Evolutionary conservation across 64 coral and sea anemone species (phyloP).

Genomic region (Montipora capricornis): DNA sequence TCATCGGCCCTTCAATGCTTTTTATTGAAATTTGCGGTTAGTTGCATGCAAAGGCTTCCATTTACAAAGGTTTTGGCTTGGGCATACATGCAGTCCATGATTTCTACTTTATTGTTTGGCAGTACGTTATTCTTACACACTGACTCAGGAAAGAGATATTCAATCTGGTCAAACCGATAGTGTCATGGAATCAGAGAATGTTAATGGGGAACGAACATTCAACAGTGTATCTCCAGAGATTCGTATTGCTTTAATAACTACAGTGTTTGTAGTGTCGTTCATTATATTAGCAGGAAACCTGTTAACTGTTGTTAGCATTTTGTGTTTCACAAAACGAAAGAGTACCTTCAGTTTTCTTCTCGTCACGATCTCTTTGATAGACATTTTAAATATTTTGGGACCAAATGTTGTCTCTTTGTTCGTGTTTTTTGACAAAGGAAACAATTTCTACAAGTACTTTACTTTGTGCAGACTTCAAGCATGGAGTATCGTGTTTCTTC

Average conservation of each 20-base stretch:
- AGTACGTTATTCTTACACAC: neutral
- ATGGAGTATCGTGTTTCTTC: slow-evolving; percentile 50
- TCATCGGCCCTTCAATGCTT: too few species aligned
- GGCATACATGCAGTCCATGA: too few species aligned
- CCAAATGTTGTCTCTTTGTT: slow-evolving; percentile 41
- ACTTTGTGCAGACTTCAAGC: slow-evolving; percentile 51
- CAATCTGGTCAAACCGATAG: neutral
- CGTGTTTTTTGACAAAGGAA: neutral
- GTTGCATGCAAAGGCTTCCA: too few species aligned
- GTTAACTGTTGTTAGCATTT: slow-evolving; percentile 29
- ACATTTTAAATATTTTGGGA: slow-evolving; percentile 53
- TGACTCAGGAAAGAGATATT: neutral
- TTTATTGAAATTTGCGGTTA: too few species aligned
- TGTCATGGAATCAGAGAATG: neutral
- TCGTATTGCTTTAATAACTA: neutral
- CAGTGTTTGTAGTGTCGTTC: neutral
- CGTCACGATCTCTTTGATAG: slow-evolving; percentile 31
- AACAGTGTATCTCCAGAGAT: neutral
- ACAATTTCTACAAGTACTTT: slow-evolving; percentile 5
- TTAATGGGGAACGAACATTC: neutral
- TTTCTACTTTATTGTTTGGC: too few species aligned
- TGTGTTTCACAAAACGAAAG: neutral
- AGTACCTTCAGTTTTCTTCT: neutral
- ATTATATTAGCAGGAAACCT: slow-evolving; percentile 1
- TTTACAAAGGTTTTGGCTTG: too few species aligned